Evolutionary conservation across 2,113 vertebrate species (phyloP), one percentile per base, ranked within the genome.

Genomic region (Micronisus gabar): DNA sequence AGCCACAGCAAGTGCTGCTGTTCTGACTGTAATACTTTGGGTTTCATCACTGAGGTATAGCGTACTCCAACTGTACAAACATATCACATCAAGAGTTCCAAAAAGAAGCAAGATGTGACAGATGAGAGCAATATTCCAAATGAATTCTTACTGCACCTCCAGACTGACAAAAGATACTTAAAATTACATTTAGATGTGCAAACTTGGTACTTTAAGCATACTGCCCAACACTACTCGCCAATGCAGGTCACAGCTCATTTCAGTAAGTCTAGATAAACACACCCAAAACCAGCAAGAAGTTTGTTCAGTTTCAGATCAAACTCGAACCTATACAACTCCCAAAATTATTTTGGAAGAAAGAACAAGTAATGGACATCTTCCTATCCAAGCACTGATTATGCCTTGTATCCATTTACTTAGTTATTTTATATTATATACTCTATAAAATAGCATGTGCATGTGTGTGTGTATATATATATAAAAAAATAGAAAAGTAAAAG

Each of bases 321-420:
- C 5, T 30, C 65, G 23, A 93, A 68, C 7, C 6, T 32, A 15
- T 0, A 41, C 3, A 93, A 65, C n/a, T 41, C 56, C 29, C 15
- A 63, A 38, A 80, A 82, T 15, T 1, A 23, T 4, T 90, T 2
- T 55, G 14, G 45, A 83, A 68, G 25, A 29, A 74, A 66, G 20
- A 36, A 67, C 6, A 63, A 80, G 3, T 18, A 72, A 52, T 8
- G 15, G 40, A 5, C 36, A 15, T 67, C 59, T 86, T 82, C 26
- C 13, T 30, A 2, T 11, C 0, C 0, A 66, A 83, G n/a, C 23
- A n/a, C 3, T 53, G 32, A 71, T 15, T 29, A n/a, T 41, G 11
- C 5, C 32, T 71, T n/a, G 9, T 3, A 50, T 23, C 19, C 22
- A 21, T 29, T 59, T 50, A 67, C 53, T 67, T 19, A 20, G 26